Evolutionary conservation across 92 coral and sea anemone genomes (phyloP), one percentile per base, ranked within the genome.

Genomic region (Metridium senile): DNA sequence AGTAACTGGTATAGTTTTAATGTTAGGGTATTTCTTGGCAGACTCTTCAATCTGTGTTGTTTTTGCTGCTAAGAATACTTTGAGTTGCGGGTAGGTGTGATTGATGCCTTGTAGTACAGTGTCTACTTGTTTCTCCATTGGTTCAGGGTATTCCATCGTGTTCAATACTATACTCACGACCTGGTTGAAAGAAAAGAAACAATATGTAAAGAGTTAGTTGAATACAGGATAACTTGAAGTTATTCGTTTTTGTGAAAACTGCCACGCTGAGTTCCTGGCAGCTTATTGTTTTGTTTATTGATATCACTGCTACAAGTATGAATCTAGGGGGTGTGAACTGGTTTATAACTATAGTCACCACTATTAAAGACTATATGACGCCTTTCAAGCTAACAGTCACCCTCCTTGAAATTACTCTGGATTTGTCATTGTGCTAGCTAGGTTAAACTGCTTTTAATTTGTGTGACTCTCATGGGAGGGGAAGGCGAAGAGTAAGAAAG

Each of bases 111-210:
- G 54, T 27, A 81, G 52, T n/a, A 81, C 80, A 17, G 17, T 64
- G 43, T 58, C 73, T 16, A 76, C 34, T 33, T 70, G 84, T 31
- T 64, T 70, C 39, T 81, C 85, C 25, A 59, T 62, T 28, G 67
- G 56, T 2, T 81, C 85, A 28, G 80, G 58, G 51, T 62, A 43
- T n/a, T 47, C 74, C 27, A 64, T 73, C 28, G 77, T 73, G 58
- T 81, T 81, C 31, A 81, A n/a, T 1, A 81, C 29, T 21, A 81
- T 81, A 20, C 80, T 72, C n/a, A 81, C 28, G 0, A 81, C 80
- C 71, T 81, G 20, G 17, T 3, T 3, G 17, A 10, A 21, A 13
- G 49, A 39, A 39, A 39, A 39, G 6, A 4, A 26, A 1, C 35
- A 33, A 26, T 54, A 54, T 2, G 4, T 54, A 3, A 21, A 54